These are phyloP conservation scores for Canis aureus DNA, from an alignment of 2,113 vertebrate species.

Conservation along the genomic window DNA sequence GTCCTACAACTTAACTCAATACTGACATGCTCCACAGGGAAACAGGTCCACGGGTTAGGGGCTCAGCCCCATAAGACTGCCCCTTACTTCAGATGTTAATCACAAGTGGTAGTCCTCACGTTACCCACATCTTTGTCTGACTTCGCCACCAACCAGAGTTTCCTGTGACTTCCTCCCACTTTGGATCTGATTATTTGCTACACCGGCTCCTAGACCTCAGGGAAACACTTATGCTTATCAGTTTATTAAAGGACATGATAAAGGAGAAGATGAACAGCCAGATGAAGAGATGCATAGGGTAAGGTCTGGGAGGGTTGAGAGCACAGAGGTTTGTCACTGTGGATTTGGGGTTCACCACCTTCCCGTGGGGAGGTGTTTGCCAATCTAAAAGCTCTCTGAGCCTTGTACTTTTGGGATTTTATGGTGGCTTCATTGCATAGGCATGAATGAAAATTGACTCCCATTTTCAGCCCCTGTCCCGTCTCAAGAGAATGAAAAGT, in stretches of 20 bases:
- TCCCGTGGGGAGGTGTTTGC: neutral
- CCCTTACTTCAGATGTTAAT: neutral
- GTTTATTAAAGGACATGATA: neutral
- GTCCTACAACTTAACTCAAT: neutral
- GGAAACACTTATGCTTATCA: neutral
- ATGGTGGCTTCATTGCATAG: too few relatives aligned
- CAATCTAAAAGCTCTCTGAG: neutral
- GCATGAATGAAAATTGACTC: neutral
- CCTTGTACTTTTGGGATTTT: neutral
- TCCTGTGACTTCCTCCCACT: neutral
- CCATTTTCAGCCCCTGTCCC: neutral
- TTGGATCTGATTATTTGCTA: neutral
- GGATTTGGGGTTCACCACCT: neutral
- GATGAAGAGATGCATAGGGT: neutral
- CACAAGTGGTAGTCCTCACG: neutral
- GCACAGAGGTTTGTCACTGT: neutral
- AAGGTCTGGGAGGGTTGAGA: neutral
- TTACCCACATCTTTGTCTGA: neutral
- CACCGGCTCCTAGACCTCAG: neutral
- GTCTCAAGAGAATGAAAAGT: neutral
- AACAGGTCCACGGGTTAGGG: neutral
- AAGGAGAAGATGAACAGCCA: neutral
- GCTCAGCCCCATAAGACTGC: neutral
- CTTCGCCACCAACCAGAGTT: neutral
- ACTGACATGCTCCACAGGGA: neutral